Percentiles rank a stretch among this genome's conserved stretches.
Conservation (phyloP, 2,113 vertebrate species). For the Cyprinodon tularosa region DNA sequence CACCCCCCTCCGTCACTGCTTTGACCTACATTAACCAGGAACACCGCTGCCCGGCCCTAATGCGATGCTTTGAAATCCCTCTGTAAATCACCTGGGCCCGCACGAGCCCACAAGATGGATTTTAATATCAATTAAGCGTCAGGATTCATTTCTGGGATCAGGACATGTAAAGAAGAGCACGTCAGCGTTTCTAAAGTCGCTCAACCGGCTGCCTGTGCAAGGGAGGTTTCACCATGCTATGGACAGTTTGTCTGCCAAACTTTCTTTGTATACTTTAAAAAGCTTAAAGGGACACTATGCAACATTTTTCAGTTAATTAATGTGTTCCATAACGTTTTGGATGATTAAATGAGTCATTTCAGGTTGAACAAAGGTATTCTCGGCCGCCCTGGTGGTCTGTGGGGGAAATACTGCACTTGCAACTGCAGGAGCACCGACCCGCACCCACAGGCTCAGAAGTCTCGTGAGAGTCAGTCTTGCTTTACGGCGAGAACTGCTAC, state of each 20-base stretch:
- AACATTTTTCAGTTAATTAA: no score
- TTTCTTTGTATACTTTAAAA: conserved; percentile 19
- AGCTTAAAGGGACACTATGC: no score
- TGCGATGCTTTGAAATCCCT: conserved; percentile 12
- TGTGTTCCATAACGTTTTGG: no score
- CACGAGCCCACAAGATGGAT: not conserved
- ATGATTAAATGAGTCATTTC: no score
- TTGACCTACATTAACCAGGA: conserved; percentile 77
- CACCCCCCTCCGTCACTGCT: conserved; percentile 76
- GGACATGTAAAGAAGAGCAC: not conserved
- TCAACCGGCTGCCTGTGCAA: conserved; percentile 44
- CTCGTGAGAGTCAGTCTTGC: no score
- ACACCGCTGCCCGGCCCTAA: conserved; percentile 48
- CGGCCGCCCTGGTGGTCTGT: no score
- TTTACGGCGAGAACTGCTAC: no score
- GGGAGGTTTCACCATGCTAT: conserved; percentile 41
- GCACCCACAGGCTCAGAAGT: no score
- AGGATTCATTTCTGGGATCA: not conserved
- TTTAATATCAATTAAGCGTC: conserved; percentile 17
- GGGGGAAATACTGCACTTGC: no score
- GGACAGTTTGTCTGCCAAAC: conserved; percentile 41
- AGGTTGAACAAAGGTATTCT: no score
- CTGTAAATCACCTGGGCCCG: not conserved
- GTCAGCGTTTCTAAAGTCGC: conserved; percentile 10
- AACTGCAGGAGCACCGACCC: no score